Evolutionary conservation across 1,140 invertebrate species (phyloP).

Genomic region (Drosophila ogumai): DNA sequence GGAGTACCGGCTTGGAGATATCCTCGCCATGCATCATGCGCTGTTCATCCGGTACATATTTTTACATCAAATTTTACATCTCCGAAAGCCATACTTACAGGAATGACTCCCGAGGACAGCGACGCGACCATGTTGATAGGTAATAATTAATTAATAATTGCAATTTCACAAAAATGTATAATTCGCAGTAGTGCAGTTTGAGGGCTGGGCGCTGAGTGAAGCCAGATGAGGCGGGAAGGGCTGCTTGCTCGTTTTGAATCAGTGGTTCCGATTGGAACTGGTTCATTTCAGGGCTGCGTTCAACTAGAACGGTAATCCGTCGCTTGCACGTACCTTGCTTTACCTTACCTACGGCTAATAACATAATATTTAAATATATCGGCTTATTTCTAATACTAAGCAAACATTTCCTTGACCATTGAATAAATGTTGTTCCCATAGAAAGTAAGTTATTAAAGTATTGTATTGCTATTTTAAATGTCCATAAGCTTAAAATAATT

Average conservation of each 20-base stretch:
- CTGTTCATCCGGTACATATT: constrained; percentile 9
- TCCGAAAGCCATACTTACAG: constrained; percentile 23
- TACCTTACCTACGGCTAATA: too few species aligned
- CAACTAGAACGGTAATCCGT: too few species aligned
- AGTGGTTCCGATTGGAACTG: background rate
- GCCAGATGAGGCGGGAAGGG: constrained; percentile 64
- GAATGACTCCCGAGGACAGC: constrained; percentile 43
- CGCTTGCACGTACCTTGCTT: too few species aligned
- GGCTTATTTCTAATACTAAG: too few species aligned
- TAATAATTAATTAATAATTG: background rate
- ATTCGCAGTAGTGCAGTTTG: constrained; percentile 11
- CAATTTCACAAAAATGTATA: constrained; percentile 40
- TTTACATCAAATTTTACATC: background rate
- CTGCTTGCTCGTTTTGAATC: background rate
- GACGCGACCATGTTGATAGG: constrained; percentile 33
- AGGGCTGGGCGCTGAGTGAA: constrained; percentile 16
- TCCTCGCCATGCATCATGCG: constrained; percentile 85
- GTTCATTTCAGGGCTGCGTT: background rate
- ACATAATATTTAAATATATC: too few species aligned
- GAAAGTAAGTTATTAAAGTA: too few species aligned
- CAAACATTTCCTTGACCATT: too few species aligned
- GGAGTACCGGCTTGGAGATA: constrained; percentile 89
- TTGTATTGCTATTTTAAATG: too few species aligned
- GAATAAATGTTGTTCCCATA: too few species aligned
- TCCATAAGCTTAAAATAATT: too few species aligned